Evolutionary conservation across 2,888 invertebrate species (phyloP).

Genomic region (Tipula confusa): DNA sequence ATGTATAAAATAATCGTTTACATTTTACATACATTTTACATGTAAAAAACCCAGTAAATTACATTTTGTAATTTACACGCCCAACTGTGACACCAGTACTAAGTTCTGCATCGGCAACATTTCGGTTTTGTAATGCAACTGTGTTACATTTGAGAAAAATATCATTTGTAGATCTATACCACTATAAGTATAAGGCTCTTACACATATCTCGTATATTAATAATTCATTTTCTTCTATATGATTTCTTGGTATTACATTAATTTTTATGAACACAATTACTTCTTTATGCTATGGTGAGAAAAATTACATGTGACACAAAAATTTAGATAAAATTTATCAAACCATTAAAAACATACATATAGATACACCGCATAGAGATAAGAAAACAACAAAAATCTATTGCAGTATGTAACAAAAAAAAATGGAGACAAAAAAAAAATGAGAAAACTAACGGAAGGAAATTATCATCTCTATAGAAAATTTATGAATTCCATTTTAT

Average conservation of each 20-base stretch:
- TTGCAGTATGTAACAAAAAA: background rate
- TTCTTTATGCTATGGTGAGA: background rate
- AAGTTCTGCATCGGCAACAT: no score
- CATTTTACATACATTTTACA: no score
- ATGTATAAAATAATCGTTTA: no score
- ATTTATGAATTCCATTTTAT: background rate
- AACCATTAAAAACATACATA: background rate
- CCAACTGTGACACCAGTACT: no score
- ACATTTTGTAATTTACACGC: no score
- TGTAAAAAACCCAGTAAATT: no score
- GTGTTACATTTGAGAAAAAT: no score
- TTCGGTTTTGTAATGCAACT: no score
- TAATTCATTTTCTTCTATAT: background rate
- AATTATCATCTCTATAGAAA: constrained; percentile 20
- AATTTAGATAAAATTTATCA: constrained; percentile 6
- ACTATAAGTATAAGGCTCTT: background rate
- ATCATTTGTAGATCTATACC: background rate
- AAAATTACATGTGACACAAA: constrained; percentile 3
- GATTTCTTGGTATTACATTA: background rate
- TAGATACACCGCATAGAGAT: background rate
- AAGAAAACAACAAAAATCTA: background rate
- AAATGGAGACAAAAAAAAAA: background rate
- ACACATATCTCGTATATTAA: background rate
- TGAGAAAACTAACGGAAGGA: constrained; percentile 16
- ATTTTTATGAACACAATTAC: background rate